A percentile compares a stretch with the other conserved stretches of the same genome.
Conservation (phyloP, 2,888 invertebrate genomes). For the Polyommatus iphigenia region DNA sequence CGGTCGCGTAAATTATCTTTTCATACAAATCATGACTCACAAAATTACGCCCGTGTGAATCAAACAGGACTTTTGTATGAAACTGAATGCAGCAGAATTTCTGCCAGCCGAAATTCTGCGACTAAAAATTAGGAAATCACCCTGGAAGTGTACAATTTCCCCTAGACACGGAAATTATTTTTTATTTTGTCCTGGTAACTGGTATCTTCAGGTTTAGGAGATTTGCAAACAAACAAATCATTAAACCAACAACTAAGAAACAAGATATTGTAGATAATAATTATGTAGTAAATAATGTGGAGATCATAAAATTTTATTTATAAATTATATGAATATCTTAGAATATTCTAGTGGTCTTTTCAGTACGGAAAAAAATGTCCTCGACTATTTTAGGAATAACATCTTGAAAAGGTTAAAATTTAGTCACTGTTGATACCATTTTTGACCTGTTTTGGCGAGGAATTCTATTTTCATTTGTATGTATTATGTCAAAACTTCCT, state of each 20-base stretch:
- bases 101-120: no score
- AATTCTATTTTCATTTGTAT: not conserved
- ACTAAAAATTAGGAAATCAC: not conserved
- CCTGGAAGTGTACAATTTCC: no score
- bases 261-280: no score
- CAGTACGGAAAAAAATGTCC: not conserved
- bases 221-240: not conserved
- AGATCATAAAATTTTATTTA: not conserved
- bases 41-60: no score
- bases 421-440: not conserved
- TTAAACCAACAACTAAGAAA: no score
- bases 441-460: not conserved
- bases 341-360: not conserved
- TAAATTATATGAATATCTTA: not conserved
- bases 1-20: no score
- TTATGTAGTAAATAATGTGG: not conserved
- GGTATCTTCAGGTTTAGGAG: not conserved
- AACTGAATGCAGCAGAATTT: no score
- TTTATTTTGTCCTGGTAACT: no score
- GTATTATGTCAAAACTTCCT: not conserved
- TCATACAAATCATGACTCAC: no score
- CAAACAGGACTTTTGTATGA: no score
- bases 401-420: not conserved
- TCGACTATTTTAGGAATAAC: not conserved
- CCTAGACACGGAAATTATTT: no score